Evolutionary conservation across 2,113 vertebrate genomes (phyloP).

Genomic region (Panthera leo): DNA sequence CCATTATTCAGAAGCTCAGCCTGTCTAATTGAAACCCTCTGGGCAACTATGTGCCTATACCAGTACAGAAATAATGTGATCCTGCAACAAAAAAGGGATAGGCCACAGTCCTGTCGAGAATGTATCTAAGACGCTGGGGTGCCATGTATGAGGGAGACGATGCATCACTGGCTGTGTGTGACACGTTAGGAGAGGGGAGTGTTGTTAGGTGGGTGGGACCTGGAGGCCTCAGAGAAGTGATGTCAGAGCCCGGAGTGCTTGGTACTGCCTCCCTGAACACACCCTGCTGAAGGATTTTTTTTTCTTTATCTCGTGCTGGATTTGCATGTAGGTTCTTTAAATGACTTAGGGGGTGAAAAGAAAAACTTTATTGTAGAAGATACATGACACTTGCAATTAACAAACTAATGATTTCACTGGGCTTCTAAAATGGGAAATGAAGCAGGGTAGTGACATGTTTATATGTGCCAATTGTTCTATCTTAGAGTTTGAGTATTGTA

Average conservation of each 20-base stretch:
- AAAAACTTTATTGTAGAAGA: neutral
- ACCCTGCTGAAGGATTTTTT: too few species aligned
- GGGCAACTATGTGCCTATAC: neutral
- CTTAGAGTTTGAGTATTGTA: neutral
- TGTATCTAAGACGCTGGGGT: neutral
- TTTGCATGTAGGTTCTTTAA: neutral
- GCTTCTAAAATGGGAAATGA: conserved; percentile 31
- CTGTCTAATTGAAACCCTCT: neutral
- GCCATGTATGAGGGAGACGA: neutral
- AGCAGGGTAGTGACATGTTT: neutral
- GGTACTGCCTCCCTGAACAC: neutral
- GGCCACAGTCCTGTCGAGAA: neutral
- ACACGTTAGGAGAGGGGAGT: neutral
- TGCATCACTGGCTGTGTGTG: neutral
- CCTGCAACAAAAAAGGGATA: neutral
- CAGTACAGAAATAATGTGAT: neutral
- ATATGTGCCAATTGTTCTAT: neutral
- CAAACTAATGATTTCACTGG: conserved; percentile 50
- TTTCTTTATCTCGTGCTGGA: neutral
- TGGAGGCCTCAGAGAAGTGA: neutral
- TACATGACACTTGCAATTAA: conserved; percentile 9
- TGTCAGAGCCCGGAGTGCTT: neutral
- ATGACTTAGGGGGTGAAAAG: neutral
- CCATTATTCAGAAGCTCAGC: neutral
- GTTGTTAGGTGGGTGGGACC: neutral